phyloP scores from a whole-genome alignment of 2,888 invertebrate genomes.

The Aspidiotus rigidus region DNA sequence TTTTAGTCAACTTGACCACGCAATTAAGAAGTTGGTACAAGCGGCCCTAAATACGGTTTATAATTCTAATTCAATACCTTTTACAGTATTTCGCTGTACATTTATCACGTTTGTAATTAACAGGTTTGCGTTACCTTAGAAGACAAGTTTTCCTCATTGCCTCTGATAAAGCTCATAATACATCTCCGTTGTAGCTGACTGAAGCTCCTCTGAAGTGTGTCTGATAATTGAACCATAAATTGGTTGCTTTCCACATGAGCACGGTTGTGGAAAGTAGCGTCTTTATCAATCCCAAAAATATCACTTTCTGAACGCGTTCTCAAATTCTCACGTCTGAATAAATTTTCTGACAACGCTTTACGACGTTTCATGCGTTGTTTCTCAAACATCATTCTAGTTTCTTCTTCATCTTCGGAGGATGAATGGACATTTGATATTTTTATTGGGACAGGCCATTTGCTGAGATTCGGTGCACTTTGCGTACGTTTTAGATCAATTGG shows the following conservation, averaged over 20 bases:
- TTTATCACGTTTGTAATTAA: too few species aligned
- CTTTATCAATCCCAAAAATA: conserved; percentile 65
- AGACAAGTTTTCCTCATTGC: conserved; percentile 23
- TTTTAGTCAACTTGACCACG: too few species aligned
- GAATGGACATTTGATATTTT: conserved; percentile 8
- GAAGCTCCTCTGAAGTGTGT: conserved; percentile 65
- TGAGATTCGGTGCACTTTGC: conserved; percentile 63
- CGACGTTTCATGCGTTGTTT: conserved; percentile 40
- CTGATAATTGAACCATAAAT: conserved; percentile 64
- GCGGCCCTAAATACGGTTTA: too few species aligned
- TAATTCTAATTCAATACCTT: too few species aligned
- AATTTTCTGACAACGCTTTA: conserved; percentile 41
- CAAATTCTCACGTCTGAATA: conserved; percentile 34
- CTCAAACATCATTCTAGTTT: conserved; percentile 35
- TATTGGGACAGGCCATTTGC: conserved; percentile 49
- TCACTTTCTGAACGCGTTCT: conserved; percentile 60
- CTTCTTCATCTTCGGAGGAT: conserved; percentile 36
- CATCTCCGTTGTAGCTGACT: conserved; percentile 65
- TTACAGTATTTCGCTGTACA: too few species aligned
- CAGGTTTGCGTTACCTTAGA: background rate
- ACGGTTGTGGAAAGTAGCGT: conserved; percentile 54
- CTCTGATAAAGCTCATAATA: conserved; percentile 44
- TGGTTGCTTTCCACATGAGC: conserved; percentile 57
- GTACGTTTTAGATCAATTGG: conserved; percentile 46
- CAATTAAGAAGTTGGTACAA: too few species aligned